Conservation (phyloP, 1,140 invertebrate genomes). For the Hylaeus volcanicus region DNA sequence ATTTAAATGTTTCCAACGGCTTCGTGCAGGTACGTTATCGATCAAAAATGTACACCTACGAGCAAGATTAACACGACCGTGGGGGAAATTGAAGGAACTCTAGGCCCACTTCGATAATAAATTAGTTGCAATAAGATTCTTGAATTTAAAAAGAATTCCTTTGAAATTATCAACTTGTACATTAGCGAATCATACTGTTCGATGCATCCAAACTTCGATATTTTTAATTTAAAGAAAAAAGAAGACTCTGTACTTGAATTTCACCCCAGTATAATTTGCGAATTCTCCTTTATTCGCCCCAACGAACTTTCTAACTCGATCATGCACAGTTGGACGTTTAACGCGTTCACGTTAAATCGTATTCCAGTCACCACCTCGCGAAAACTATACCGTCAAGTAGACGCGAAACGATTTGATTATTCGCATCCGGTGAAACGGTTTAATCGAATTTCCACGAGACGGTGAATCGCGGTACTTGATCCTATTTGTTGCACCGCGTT, state of each 20-base stretch:
- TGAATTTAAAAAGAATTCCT: too few relatives aligned
- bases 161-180: too few relatives aligned
- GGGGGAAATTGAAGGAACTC: too few relatives aligned
- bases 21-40: neutral
- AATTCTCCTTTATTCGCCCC: too few relatives aligned
- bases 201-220: too few relatives aligned
- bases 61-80: too few relatives aligned
- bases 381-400: slow-evolving; percentile 1
- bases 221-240: too few relatives aligned
- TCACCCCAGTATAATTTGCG: neutral
- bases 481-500: neutral
- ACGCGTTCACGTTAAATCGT: neutral
- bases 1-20: neutral
- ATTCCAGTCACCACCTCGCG: neutral
- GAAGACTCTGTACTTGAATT: too few relatives aligned
- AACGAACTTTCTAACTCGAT: neutral
- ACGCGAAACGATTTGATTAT: neutral
- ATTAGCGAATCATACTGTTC: too few relatives aligned
- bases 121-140: too few relatives aligned
- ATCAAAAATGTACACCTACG: neutral
- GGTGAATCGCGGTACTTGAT: neutral
- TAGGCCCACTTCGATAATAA: too few relatives aligned
- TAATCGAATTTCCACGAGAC: slow-evolving; percentile 19
- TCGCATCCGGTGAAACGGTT: neutral
- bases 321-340: neutral